Conservation (phyloP, 2,888 invertebrate species). For the Pyralis farinalis region DNA sequence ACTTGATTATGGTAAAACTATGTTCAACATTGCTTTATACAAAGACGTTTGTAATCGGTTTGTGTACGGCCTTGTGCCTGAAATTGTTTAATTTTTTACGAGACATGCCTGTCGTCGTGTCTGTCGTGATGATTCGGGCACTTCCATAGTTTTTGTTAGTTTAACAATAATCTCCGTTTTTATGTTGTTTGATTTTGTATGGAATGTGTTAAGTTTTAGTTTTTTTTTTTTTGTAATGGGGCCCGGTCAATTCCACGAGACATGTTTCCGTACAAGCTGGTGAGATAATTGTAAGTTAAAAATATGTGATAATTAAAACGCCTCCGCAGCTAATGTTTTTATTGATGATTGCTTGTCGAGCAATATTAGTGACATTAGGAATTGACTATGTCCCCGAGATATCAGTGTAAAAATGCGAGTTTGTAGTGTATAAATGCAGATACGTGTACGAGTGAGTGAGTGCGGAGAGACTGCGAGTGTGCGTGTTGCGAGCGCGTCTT, state of each 20-base stretch:
- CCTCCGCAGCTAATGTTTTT: slow-evolving; percentile 54
- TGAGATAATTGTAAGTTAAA: slow-evolving; percentile 29
- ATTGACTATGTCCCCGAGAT: slow-evolving; percentile 65
- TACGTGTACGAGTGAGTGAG: slow-evolving; percentile 36
- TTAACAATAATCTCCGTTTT: slow-evolving; percentile 39
- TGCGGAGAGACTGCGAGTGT: slow-evolving; percentile 42
- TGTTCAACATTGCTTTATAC: slow-evolving; percentile 46
- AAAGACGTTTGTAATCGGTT: slow-evolving; percentile 46
- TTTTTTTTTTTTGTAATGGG: slow-evolving; percentile 59
- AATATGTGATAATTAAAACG: slow-evolving; percentile 59
- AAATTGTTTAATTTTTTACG: neutral
- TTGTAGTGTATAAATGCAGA: slow-evolving; percentile 58
- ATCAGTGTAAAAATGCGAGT: slow-evolving; percentile 67
- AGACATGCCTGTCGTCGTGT: neutral
- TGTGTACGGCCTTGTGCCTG: slow-evolving; percentile 28
- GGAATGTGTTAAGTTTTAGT: slow-evolving; percentile 66
- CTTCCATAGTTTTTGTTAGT: slow-evolving; percentile 38
- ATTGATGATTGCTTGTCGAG: slow-evolving; percentile 42
- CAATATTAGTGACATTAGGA: slow-evolving; percentile 51
- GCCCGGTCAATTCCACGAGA: slow-evolving; percentile 64
- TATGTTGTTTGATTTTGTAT: slow-evolving; percentile 64
- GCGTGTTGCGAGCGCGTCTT: slow-evolving; percentile 36
- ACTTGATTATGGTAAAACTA: slow-evolving; percentile 53
- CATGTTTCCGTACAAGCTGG: slow-evolving; percentile 29
- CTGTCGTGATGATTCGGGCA: slow-evolving; percentile 35